Base-by-base conservation (phyloP, 2,888 invertebrate species). In the Cheilosia urbana region DNA sequence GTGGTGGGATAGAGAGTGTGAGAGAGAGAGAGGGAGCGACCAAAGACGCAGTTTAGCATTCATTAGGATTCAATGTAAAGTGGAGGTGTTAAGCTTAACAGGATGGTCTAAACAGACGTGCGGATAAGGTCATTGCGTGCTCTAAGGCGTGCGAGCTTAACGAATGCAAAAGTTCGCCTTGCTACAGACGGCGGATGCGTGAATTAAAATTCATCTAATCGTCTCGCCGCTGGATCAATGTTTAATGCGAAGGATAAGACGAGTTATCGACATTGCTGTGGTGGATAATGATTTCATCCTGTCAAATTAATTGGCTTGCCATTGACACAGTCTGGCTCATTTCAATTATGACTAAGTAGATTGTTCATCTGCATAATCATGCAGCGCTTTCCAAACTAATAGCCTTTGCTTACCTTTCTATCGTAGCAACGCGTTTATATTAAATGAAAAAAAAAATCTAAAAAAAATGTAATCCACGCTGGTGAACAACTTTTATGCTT, bases 21-120 rank as follows among this genome's bases (percentile, higher is more conserved):
- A 27, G 17, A n/a, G 6, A 4, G 15, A 42, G 11, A n/a, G 17
- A n/a, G 27, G n/a, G n/a, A 27, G 6, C 27, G 27, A 27, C 27
- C 51, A n/a, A 15, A 42, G 37, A 15, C 15, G 47, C 30, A 42
- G 45, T 51, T 77, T 69, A 69, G 47, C 62, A 69, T 78, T 78
- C 77, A 78, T 78, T 78, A 69, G 69, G 55, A 78, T 78, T 78
- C 69, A 55, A 78, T 55, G 69, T 27, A 55, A 78, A 53, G 69
- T 47, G 11, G 19, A 55, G 63, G 55, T 45, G 47, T 47, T 62
- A 45, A 34, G 40, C 24, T 47, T 40, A 69, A 78, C 62, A 51
- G 47, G 37, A 78, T 78, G 69, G 40, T 42, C 45, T 11, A 40
- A 55, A 55, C 62, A 78, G 77, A 78, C 71, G 69, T 62, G 62